Percentiles rank a stretch among this genome's conserved stretches.
Evolutionary conservation across 2,113 vertebrate genomes (phyloP).

Genomic region (Formicarius rufipectus): DNA sequence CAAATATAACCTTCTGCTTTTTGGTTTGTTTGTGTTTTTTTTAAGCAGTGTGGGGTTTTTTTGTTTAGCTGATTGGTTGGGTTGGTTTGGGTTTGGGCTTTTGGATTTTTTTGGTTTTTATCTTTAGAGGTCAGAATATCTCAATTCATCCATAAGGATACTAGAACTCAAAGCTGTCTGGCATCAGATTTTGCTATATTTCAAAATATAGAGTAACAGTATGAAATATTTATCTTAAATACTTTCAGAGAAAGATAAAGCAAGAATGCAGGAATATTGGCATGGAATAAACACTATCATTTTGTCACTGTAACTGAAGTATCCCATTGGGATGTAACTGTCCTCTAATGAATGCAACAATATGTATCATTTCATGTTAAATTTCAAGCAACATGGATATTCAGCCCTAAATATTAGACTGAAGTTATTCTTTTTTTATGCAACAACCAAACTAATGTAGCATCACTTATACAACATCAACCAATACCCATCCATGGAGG

Average conservation of each 20-base stretch:
- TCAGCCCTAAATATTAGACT: background rate
- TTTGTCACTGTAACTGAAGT: background rate
- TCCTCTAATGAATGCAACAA: background rate
- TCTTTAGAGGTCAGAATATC: background rate
- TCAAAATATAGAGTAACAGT: background rate
- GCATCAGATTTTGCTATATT: background rate
- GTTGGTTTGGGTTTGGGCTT: background rate
- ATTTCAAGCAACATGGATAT: background rate
- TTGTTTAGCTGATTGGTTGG: background rate
- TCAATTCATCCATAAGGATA: background rate
- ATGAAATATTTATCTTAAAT: background rate
- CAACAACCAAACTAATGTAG: background rate
- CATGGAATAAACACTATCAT: background rate
- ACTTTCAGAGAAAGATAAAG: background rate
- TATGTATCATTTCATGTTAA: background rate
- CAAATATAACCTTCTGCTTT: background rate
- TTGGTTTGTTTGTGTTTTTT: background rate
- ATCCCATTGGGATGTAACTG: background rate
- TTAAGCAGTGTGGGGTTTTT: too few species aligned
- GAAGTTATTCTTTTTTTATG: background rate
- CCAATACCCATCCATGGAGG: background rate
- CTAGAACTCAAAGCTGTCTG: background rate
- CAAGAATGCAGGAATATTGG: background rate
- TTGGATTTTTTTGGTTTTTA: background rate
- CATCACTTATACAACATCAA: background rate